Evolutionary conservation across 35 echinoderm and acorn worm species (phyloP), one percentile per base, ranked within the genome.

Genomic region (Acanthaster planci): DNA sequence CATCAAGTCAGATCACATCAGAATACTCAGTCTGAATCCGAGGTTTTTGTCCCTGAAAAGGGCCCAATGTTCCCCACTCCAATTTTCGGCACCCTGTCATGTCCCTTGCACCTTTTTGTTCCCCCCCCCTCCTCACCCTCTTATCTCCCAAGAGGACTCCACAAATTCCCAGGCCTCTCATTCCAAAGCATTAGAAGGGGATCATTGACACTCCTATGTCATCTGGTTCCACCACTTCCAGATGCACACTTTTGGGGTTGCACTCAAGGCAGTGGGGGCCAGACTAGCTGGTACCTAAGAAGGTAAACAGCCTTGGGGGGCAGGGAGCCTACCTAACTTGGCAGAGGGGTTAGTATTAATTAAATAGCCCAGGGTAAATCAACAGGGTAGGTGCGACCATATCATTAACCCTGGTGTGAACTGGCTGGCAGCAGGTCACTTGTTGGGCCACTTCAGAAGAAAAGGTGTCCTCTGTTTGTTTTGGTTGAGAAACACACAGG

Each of bases 311-410:
- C 60, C 64, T 8, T 19, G 34, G 34, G 64, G 64, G 5, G 57
- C 6, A n/a, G n/a, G n/a, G n/a, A n/a, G n/a, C 64, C 14, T 26
- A 72, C 26, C 18, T 29, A 26, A 72, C 34, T 15, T 21, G 26
- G 64, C 22, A 47, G 42, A 47, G 42, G 64, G 34, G 64, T 26
- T 60, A 72, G 64, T 72, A 26, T 72, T 72, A 72, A 72, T 72
- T 72, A 72, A 72, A 72, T 72, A 72, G 64, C 64, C 64, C 64
- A 21, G 23, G 64, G 64, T 26, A 72, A 72, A 26, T 72, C 64
- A 72, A 72, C 34, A 72, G 34, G 29, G 15, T 2, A 72, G 64
- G 64, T 72, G 64, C 22, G 64, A 72, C 4, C 4, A 26, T 26
- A 72, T 72, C 64, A 72, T 72, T 26, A 72, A 14, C 23, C 64